Evolutionary conservation across 2,797 vertebrate species (phyloP), one percentile per base, ranked within the genome.

Genomic region (Carapus acus): DNA sequence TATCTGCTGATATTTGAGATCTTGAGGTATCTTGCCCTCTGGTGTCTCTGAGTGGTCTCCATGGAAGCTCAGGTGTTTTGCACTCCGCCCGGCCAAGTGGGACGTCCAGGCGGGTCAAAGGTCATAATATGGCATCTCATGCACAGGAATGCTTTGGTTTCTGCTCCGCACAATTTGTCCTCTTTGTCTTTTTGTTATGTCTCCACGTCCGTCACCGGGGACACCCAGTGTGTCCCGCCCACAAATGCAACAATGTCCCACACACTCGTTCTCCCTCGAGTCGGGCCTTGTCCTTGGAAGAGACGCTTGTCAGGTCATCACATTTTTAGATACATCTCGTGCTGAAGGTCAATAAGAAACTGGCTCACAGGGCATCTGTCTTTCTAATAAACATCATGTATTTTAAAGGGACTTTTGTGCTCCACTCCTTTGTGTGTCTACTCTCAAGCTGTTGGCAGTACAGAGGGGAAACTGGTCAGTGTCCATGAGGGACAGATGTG

Each of bases 31-130:
- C 83, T 85, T 84, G 75, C 85, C 71, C 82, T 84, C 78, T 65
- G 78, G 79, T 76, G 83, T 80, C 77, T 84, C 83, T 74, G 76
- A 85, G 79, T 83, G 68, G 70, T 87, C 84, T 85, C 84, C 83
- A 79, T 83, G 79, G 71, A 77, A 85, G 79, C 85, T 87, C 85
- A 87, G 85, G 85, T 86, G 84, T 86, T 86, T 87, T 87, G 85
- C 85, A 87, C 84, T 87, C 83, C 84, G 84, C 71, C 83, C 84
- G 82, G 78, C 81, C 84, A 87, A 84, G 83, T 73, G 83, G 72
- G 84, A 87, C 84, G 84, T 86, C 86, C 69, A 78, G 81, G 82
- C 81, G 85, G 83, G 78, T 84, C 73, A 81, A 77, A 76, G 70
- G 34, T 83, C 84, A 83, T 76, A 85, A 83, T 78, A 81, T n/a